These are phyloP conservation scores for Sander vitreus DNA, from an alignment of 2,113 vertebrate species.

Conservation along the genomic window DNA sequence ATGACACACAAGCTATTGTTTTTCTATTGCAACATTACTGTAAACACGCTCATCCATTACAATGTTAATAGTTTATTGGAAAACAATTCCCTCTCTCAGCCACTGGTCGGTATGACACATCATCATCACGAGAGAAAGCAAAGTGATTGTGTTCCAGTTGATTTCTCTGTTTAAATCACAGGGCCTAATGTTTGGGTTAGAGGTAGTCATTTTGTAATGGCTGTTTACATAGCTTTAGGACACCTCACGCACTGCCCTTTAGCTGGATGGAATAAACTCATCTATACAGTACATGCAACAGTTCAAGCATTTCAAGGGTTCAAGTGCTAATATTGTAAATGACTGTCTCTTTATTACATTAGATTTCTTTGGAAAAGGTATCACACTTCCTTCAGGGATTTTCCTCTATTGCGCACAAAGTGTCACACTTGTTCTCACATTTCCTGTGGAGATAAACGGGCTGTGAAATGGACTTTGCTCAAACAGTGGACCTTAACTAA, in stretches of 20 bases:
- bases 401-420: background rate
- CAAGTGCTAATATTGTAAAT: slow-evolving; percentile 8
- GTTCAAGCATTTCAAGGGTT: slow-evolving; percentile 8
- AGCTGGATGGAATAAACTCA: slow-evolving; percentile 8
- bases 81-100: slow-evolving; percentile 9
- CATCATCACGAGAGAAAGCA: slow-evolving; percentile 36
- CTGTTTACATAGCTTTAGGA: slow-evolving; percentile 73
- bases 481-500: slow-evolving; percentile 16
- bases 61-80: slow-evolving; percentile 50
- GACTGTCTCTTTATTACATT: background rate
- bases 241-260: slow-evolving; percentile 27
- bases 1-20: slow-evolving; percentile 45
- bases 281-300: slow-evolving; percentile 14
- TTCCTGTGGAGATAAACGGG: slow-evolving; percentile 15
- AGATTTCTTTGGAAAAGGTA: slow-evolving; percentile 10
- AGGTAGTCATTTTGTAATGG: slow-evolving; percentile 78
- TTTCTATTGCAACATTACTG: slow-evolving; percentile 51
- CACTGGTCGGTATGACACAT: background rate
- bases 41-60: slow-evolving; percentile 10
- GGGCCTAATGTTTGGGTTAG: slow-evolving; percentile 72
- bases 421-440: slow-evolving; percentile 19
- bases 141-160: slow-evolving; percentile 50
- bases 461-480: slow-evolving; percentile 38
- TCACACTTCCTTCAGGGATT: slow-evolving; percentile 13
- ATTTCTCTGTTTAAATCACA: slow-evolving; percentile 71